Conservation (phyloP, 2,888 invertebrate genomes). For the Heliothis peltigera region DNA sequence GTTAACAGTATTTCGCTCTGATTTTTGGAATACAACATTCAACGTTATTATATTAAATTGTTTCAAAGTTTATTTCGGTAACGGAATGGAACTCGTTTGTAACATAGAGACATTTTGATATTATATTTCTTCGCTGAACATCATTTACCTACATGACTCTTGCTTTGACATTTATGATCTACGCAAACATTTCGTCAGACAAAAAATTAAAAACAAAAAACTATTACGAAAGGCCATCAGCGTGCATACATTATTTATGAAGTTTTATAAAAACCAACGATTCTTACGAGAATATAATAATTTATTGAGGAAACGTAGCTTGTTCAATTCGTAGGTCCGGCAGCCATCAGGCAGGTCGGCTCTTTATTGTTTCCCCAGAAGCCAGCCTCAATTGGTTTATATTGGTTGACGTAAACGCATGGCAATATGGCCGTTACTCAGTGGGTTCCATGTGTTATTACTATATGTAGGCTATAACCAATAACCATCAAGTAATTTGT, state of each 20-base stretch:
- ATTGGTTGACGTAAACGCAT: conserved; percentile 75
- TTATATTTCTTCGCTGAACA: conserved; percentile 14
- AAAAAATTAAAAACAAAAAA: conserved; percentile 25
- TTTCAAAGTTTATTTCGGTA: conserved; percentile 32
- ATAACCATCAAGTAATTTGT: conserved; percentile 56
- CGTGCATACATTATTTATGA: conserved; percentile 17
- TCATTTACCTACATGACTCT: conserved; percentile 11
- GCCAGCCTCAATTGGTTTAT: conserved; percentile 83
- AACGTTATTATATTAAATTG: conserved; percentile 50
- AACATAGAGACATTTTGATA: conserved; percentile 14
- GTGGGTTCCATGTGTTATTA: conserved; percentile 52
- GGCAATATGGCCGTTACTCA: conserved; percentile 64
- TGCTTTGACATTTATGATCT: conserved; percentile 19
- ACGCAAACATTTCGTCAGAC: not conserved
- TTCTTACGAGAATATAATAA: not conserved
- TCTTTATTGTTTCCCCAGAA: conserved; percentile 66
- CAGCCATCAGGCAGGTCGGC: conserved; percentile 60
- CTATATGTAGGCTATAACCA: conserved; percentile 38
- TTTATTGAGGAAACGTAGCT: conserved; percentile 65
- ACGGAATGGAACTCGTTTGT: conserved; percentile 17
- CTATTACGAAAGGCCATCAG: not conserved
- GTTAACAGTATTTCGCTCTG: conserved; percentile 23
- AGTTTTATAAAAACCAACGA: not conserved
- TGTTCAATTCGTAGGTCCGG: conserved; percentile 60
- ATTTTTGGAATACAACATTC: conserved; percentile 50